phyloP scores from a whole-genome alignment of 2,888 invertebrate species.

The Rotaria macrura region DNA sequence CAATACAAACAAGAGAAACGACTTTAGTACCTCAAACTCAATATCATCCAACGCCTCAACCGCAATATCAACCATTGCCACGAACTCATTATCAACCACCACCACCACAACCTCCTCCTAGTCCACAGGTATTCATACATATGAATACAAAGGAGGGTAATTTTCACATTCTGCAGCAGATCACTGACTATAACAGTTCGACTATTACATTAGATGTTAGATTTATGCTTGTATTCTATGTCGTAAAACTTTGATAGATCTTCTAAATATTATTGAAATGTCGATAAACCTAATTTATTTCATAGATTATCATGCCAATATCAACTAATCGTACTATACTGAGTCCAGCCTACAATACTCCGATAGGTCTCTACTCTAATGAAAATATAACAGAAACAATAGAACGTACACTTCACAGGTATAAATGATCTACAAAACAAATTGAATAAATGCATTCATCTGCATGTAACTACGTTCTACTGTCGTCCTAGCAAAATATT shows the following conservation, averaged over 20 bases:
- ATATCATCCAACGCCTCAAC: neutral
- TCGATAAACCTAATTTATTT: too few species aligned
- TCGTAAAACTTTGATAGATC: too few species aligned
- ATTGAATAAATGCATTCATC: too few species aligned
- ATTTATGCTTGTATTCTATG: too few species aligned
- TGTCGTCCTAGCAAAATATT: neutral
- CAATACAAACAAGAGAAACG: neutral
- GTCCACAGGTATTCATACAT: neutral
- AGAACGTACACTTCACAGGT: constrained; percentile 28
- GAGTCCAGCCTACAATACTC: constrained; percentile 28
- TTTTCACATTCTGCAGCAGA: neutral
- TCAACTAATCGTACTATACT: constrained; percentile 19
- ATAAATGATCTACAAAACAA: neutral
- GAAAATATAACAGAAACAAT: constrained; percentile 31
- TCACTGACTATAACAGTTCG: neutral
- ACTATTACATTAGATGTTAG: too few species aligned
- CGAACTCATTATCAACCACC: neutral
- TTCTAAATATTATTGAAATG: too few species aligned
- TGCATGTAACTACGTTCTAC: too few species aligned
- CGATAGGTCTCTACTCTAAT: constrained; percentile 29
- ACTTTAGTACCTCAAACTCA: neutral
- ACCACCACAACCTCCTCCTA: neutral
- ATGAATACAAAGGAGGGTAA: too few species aligned
- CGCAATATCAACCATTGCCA: too few species aligned
- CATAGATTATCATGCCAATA: constrained; percentile 24